These are phyloP conservation scores for Apocrypta bakeri DNA, from an alignment of 1,140 invertebrate genomes.

Conservation along the genomic window DNA sequence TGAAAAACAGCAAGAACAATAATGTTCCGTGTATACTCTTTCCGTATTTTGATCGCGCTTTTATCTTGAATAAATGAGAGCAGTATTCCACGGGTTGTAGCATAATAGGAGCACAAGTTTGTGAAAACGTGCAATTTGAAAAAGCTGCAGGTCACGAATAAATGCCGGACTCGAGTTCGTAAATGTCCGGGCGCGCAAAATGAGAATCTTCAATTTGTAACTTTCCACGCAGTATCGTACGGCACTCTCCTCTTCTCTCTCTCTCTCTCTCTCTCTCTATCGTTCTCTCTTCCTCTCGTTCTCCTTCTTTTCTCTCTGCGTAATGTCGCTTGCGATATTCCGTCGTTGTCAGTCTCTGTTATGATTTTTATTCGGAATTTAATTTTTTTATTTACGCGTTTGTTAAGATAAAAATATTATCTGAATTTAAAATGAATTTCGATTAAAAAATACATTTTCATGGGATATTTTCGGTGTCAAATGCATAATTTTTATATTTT, in stretches of 20 bases:
- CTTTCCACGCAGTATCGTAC: neutral
- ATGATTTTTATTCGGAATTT: too few species aligned
- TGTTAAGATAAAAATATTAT: too few species aligned
- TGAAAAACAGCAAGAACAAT: too few species aligned
- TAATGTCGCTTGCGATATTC: neutral
- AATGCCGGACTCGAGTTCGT: neutral
- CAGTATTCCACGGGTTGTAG: neutral
- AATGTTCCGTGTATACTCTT: too few species aligned
- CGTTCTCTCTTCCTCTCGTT: too few species aligned
- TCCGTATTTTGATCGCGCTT: neutral
- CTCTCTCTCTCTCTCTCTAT: too few species aligned
- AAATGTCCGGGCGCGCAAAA: neutral
- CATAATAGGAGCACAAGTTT: neutral
- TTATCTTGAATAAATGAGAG: neutral
- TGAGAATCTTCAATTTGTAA: slow-evolving; percentile 16
- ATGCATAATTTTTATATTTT: too few species aligned
- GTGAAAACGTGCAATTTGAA: neutral
- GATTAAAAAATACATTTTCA: too few species aligned
- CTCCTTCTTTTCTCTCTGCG: neutral
- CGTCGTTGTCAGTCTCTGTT: neutral
- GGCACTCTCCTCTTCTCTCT: too few species aligned
- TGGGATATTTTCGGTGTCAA: too few species aligned
- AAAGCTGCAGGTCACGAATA: neutral
- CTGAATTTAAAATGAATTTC: too few species aligned
- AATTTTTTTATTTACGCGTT: too few species aligned